Base-by-base conservation (phyloP, 2,113 vertebrate genomes). In the Prunella himalayana region DNA sequence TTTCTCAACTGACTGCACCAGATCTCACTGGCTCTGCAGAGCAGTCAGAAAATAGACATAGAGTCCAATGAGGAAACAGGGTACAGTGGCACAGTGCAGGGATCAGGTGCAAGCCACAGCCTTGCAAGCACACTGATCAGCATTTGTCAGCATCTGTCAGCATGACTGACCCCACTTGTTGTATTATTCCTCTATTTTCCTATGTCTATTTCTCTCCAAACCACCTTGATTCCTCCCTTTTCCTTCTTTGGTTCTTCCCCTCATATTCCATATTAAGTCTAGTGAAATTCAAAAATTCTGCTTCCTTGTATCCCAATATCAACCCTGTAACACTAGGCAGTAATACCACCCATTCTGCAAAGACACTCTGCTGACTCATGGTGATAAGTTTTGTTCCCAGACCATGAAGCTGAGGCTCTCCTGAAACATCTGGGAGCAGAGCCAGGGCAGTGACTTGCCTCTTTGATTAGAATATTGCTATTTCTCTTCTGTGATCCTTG, bases 81-180 rank as follows among this genome's bases (percentile, higher is more conserved):
- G 28, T 35, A 39, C 21, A 66, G 20, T 27, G 22, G 30, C 16
- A 35, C 6, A 45, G 22, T 23, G 27, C 0, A 3, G 8, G 3
- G 14, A 44, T 30, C 23, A 42, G 15, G 5, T 45, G 6, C 20
- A 51, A 30, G 8, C 4, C 10, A 57, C 1, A 1, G 14, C 8
- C 19, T 63, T 31, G 30, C 3, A 53, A 59, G 8, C 0, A 0
- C 31, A 15, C 1, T 28, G 45, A 39, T 27, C 22, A 65, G 7
- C 7, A 42, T 35, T 44, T 45, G 1, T 28, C 50, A 76, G 23
- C 18, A 35, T 27, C 42, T 44, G 24, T 11, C 53, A 51, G 21
- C 25, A 37, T 22, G 45, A 35, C 15, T 44, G 50, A 66, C 7
- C 3, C 4, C 7, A 53, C 25, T 81, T 44, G 59, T 8, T 9